Percentiles rank a stretch among this genome's conserved stretches.
Conservation (phyloP, 2,797 vertebrate species). For the Lacerta agilis region DNA sequence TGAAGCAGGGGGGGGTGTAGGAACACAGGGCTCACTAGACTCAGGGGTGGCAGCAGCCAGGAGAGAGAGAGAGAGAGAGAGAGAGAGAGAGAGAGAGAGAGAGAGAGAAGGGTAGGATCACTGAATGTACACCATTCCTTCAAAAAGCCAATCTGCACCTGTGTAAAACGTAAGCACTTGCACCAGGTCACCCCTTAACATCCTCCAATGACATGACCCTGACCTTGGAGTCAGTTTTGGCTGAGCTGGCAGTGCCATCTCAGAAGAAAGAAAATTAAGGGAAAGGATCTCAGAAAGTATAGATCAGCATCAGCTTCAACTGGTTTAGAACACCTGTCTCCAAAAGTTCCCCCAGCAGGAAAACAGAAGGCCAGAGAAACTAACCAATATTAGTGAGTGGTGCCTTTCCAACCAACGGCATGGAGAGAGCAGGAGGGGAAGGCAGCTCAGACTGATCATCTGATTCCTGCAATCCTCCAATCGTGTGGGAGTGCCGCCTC, state of each 20-base stretch:
- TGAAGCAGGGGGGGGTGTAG: neutral
- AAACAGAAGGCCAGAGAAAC: conserved; percentile 50
- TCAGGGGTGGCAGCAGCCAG: neutral
- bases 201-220: neutral
- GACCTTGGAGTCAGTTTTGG: neutral
- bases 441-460: conserved; percentile 85
- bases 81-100: too few relatives aligned
- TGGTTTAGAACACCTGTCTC: neutral
- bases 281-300: neutral
- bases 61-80: neutral
- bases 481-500: conserved; percentile 88
- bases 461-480: conserved; percentile 83
- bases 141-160: neutral
- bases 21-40: neutral
- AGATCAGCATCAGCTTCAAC: neutral
- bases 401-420: conserved; percentile 84
- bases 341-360: neutral
- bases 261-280: neutral
- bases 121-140: neutral
- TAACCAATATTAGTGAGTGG: conserved; percentile 86
- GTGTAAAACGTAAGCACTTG: neutral
- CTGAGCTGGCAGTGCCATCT: neutral
- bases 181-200: neutral
- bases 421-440: conserved; percentile 86
- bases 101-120: neutral